Percentiles rank a stretch among this genome's conserved stretches.
These are phyloP conservation scores for Platysternon megacephalum DNA, from an alignment of 2,113 vertebrate genomes.

Conservation along the genomic window DNA sequence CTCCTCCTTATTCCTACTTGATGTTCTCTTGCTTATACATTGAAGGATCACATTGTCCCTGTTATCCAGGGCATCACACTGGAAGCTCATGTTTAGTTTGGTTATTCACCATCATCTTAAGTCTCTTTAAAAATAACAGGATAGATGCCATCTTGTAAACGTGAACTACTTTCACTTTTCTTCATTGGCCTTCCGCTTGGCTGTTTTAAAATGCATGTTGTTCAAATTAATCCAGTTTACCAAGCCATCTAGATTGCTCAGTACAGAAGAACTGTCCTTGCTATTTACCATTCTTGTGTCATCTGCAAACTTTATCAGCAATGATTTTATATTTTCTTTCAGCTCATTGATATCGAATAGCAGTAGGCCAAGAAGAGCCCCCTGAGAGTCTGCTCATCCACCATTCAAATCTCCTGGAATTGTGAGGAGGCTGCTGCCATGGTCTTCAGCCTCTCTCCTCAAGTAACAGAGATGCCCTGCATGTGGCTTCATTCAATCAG, in stretches of 20 bases:
- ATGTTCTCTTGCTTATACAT: background rate
- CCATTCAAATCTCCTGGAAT: background rate
- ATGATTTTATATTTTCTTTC: background rate
- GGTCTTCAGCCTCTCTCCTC: rapidly evolving
- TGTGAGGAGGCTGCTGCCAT: background rate
- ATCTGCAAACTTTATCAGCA: background rate
- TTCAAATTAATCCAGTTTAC: background rate
- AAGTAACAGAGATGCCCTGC: rapidly evolving
- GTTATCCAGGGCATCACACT: background rate
- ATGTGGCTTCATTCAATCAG: rapidly evolving
- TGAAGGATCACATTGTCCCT: background rate
- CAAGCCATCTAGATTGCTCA: background rate
- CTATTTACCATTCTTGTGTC: background rate
- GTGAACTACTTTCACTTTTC: background rate
- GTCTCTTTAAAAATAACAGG: background rate
- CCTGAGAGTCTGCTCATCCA: background rate
- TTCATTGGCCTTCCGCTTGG: background rate
- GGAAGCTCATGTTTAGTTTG: background rate
- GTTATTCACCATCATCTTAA: background rate
- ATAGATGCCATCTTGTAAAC: background rate
- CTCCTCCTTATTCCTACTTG: background rate
- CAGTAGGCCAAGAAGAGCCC: background rate
- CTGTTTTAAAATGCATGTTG: background rate
- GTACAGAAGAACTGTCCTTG: background rate
- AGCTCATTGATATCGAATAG: background rate